Evolutionary conservation across 2,113 vertebrate species (phyloP), one percentile per base, ranked within the genome.

Genomic region (Telmatochromis brachygnathus): DNA sequence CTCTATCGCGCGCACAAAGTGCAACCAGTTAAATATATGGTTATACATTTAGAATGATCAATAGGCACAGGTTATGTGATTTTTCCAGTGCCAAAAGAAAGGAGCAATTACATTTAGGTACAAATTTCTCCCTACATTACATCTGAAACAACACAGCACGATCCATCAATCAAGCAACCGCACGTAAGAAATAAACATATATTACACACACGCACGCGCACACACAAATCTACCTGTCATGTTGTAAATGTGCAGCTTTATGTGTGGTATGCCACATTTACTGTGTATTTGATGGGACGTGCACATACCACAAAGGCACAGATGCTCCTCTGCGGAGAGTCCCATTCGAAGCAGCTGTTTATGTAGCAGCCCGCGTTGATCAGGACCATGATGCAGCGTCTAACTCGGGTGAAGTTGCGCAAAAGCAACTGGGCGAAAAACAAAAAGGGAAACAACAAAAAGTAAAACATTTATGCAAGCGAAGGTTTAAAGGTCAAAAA

Each of bases 341-440:
- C 98, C 98, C 98, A 99, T 84, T 98, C 97, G 90, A 99, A 99
- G 97, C 98, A 99, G 96, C 98, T 99, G 96, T 98, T 99, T 93
- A 99, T 92, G 93, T 97, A 99, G 96, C 96, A 99, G 51, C 97
- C 97, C 10, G 97, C 95, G 89, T 97, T 98, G 92, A 99, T 95
- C 4, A 99, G 97, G 47, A 97, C 97, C 97, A 98, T 97, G 96
- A 98, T 87, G 92, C 98, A 98, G 86, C 96, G 97, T 86, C 98
- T 96, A 87, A 97, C 97, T 89, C 98, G 96, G 94, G 97, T 96
- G 79, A 99, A 99, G 95, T 99, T 99, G 87, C 96, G 97, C 70
- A 98, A 94, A 81, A 99, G 96, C 84, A 99, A 91, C 99, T 99
- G 93, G 42, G 33, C 11, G 4, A 26, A 82, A 82, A 94, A 94